Base-by-base conservation (phyloP, 2,888 invertebrate species). In the Mythimna vitellina region DNA sequence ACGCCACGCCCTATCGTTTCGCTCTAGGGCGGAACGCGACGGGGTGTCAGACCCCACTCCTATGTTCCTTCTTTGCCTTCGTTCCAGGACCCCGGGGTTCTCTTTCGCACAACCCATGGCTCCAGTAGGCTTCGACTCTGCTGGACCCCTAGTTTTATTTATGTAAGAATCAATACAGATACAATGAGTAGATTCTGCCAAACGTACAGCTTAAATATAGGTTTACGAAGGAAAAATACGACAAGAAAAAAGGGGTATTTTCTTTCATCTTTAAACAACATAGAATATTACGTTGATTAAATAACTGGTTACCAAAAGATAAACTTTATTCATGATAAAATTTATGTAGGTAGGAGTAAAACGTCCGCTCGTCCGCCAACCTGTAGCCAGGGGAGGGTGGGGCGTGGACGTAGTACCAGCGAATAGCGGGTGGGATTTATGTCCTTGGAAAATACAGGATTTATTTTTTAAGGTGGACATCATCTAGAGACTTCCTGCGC, bases 261-360 rank as follows among this genome's bases (percentile, higher is more conserved):
- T 54, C 60, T 60, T 62, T 64, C 38, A 32, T 38, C 42, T 57
- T 20, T 66, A 60, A 74, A 70, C 57, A 70, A 72, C 65, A 77
- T 64, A 61, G 70, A 72, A 86, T 71, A 81, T 78, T 75, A 78
- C 73, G 65, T 63, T 76, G 75, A 79, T 83, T 76, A 83, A 83
- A 73, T 77, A 82, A 74, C 81, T 83, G 83, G 84, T 85, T 81
- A 77, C 74, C 56, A 42, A 77, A 78, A 81, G 73, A 79, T 77
- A 79, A 72, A 75, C 76, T 79, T 81, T 83, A 76, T 81, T 71
- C 69, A 74, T 73, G 74, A 84, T 78, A 77, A 74, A 76, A 78
- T 77, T 79, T 69, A 81, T 85, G 73, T 68, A 65, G 69, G 70
- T 65, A 12, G 12, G 20, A 54, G 61, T 61, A 65, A 70, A 70